Percentiles rank a stretch among this genome's conserved stretches.
Evolutionary conservation across 2,797 vertebrate genomes (phyloP).

Genomic region (Lerista edwardsae): DNA sequence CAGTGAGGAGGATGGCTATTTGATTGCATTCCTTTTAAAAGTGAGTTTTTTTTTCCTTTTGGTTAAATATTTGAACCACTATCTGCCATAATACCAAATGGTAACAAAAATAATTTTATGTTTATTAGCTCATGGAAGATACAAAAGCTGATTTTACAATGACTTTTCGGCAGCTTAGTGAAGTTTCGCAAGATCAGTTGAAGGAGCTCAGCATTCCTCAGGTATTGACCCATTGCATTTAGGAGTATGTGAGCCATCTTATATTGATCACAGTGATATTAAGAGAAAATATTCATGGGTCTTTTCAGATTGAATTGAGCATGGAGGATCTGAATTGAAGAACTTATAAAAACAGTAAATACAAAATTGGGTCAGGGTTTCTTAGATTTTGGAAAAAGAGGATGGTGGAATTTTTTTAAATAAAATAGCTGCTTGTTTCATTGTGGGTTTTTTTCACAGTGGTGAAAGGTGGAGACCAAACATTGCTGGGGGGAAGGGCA

Average conservation of each 20-base stretch:
- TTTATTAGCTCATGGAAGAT: constrained; percentile 83
- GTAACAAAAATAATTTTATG: constrained; percentile 41
- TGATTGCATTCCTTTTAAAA: constrained; percentile 80
- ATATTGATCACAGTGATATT: not conserved
- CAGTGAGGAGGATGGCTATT: constrained; percentile 71
- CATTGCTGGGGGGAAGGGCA: not conserved
- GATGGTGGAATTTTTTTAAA: not conserved
- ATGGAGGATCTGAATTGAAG: not conserved
- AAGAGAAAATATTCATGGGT: not conserved
- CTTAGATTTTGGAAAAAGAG: not conserved
- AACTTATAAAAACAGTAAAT: not conserved
- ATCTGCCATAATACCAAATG: not conserved
- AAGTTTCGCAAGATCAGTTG: constrained; percentile 76
- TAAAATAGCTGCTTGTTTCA: constrained; percentile 10
- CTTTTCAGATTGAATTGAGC: constrained; percentile 4
- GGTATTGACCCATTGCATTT: constrained; percentile 66
- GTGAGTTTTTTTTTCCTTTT: constrained; percentile 66
- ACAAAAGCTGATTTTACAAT: constrained; percentile 84
- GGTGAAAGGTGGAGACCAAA: constrained; percentile 5
- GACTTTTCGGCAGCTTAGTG: constrained; percentile 84
- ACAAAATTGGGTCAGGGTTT: too few relatives aligned
- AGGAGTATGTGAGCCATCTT: constrained; percentile 10
- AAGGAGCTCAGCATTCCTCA: constrained; percentile 69
- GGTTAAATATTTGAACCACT: constrained; percentile 34
- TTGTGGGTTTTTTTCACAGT: not conserved